These are phyloP conservation scores for Helostoma temminkii DNA, from an alignment of 2,797 vertebrate species.

Conservation along the genomic window DNA sequence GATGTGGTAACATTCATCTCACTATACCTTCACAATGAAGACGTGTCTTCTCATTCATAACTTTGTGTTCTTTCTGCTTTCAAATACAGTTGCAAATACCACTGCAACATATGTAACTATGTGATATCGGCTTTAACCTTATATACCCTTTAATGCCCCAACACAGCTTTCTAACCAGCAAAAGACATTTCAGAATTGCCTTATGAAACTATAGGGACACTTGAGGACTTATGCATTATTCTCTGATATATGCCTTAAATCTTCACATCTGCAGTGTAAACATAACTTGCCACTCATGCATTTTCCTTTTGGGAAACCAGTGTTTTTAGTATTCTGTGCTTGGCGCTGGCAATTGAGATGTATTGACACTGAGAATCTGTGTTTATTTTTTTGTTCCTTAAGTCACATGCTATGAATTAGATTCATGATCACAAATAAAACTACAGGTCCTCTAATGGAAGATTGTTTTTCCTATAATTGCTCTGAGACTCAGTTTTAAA, in stretches of 20 bases:
- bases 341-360: conserved; percentile 7
- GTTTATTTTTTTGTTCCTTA: conserved; percentile 42
- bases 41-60: no score
- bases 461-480: conserved; percentile 69
- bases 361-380: conserved; percentile 15
- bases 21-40: neutral
- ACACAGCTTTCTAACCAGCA: neutral
- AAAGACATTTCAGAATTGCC: neutral
- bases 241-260: conserved; percentile 21
- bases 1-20: conserved; percentile 20
- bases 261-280: conserved; percentile 26
- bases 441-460: conserved; percentile 45
- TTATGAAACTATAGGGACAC: neutral
- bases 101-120: neutral
- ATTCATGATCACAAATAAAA: conserved; percentile 65
- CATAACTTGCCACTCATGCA: conserved; percentile 12
- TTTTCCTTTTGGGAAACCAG: conserved; percentile 19
- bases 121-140: neutral
- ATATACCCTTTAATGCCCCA: neutral
- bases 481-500: conserved; percentile 61
- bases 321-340: conserved; percentile 34
- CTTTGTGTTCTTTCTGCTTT: neutral
- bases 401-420: conserved; percentile 58
- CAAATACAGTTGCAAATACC: neutral
- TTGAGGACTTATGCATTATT: conserved; percentile 8